Base-by-base conservation (phyloP, 1,140 invertebrate genomes). In the Sipha flava region DNA sequence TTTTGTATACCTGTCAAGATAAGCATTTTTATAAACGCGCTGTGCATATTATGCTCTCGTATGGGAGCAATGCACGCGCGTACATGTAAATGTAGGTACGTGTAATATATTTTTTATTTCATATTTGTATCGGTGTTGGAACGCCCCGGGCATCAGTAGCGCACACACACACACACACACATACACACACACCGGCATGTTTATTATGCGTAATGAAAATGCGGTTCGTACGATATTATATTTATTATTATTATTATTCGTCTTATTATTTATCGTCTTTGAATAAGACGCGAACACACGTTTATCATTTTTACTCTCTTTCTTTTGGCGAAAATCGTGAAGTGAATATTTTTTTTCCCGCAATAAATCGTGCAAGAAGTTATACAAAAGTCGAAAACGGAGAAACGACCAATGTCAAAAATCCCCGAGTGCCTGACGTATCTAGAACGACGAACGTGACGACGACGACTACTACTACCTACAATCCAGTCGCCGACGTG, bases 201-300 rank as follows among this genome's bases (percentile, higher is more conserved):
- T 59, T 77, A 59, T 75, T 29, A 77, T 57, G 34, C 73, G 73
- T 77, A 77, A 77, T 77, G 73, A 77, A 77, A 77, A 77, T 43
- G 73, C 29, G n/a, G 47, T 77, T 40, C 73, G 23, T 57, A 54
- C 54, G 47, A 16, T 40, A 62, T 34, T 62, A 34, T 45, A 0
- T 45, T 26, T 45, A 57, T 57, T 29, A 37, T 40, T 37, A 54
- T 75, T 37, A 40, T 77, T 57, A 75, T 75, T 52, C 49, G 49
- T 52, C 59, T 77, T 57, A 23, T 77, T 77, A 77, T 57, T 75
- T 77, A 77, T 77, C 73, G 49, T 77, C 49, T 77, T 77, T 57
- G 73, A 59, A 57, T 40, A 57, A 75, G 29, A 34, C 31, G 9
- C 18, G 16, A 1, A 34, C 26, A 47, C 23, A n/a, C 72, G 49